phyloP scores from a whole-genome alignment of 2,888 invertebrate genomes.

The Acrobasis suavella region DNA sequence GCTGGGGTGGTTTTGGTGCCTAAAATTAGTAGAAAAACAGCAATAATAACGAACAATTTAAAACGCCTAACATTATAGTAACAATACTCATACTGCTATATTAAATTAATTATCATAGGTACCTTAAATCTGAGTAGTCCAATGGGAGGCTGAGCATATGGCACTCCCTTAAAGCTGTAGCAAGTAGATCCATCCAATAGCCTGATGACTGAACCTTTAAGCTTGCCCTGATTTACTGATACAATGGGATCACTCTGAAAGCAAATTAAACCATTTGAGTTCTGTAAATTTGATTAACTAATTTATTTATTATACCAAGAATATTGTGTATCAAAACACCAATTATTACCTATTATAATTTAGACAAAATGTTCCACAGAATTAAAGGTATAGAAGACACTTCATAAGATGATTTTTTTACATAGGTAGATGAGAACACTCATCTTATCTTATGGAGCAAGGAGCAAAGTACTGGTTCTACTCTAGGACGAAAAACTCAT shows the following conservation, averaged over 20 bases:
- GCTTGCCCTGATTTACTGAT: slow-evolving; percentile 44
- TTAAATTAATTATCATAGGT: slow-evolving; percentile 11
- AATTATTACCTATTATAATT: too few species aligned
- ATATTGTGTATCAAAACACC: too few species aligned
- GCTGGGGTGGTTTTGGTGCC: slow-evolving; percentile 49
- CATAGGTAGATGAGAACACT: too few species aligned
- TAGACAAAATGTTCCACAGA: background rate
- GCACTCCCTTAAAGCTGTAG: slow-evolving; percentile 70
- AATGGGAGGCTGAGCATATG: slow-evolving; percentile 75
- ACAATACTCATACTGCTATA: too few species aligned
- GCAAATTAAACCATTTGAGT: slow-evolving; percentile 3
- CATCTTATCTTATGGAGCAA: too few species aligned
- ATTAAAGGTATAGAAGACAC: too few species aligned
- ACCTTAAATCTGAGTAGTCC: slow-evolving; percentile 76
- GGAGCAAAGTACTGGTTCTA: background rate
- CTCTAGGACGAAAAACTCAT: too few species aligned
- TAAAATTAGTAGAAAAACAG: slow-evolving; percentile 30
- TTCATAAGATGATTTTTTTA: too few species aligned
- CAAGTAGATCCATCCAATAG: slow-evolving; percentile 46
- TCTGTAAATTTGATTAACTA: background rate
- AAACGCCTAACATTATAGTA: too few species aligned
- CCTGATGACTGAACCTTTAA: slow-evolving; percentile 41
- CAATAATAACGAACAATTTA: too few species aligned
- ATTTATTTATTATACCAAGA: background rate
- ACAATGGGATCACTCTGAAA: slow-evolving; percentile 42